Percentiles rank a stretch among this genome's conserved stretches.
Evolutionary conservation across 2,113 vertebrate species (phyloP).

Genomic region (Equus przewalskii): DNA sequence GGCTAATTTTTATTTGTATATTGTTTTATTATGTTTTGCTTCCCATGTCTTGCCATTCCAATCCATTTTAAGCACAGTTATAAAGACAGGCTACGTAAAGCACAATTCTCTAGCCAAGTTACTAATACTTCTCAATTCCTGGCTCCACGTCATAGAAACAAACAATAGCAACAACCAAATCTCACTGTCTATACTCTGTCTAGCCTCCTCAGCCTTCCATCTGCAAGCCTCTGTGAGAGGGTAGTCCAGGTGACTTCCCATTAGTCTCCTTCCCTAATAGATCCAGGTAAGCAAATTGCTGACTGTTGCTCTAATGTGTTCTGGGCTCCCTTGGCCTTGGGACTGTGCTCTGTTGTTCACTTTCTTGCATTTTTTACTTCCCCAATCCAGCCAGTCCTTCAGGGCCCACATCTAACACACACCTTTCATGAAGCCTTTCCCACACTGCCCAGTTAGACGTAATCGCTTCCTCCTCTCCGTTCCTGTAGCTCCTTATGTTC

Average conservation of each 20-base stretch:
- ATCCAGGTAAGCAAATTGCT: background rate
- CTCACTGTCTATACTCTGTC: background rate
- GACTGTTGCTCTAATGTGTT: background rate
- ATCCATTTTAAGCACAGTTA: background rate
- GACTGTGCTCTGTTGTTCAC: background rate
- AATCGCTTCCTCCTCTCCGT: background rate
- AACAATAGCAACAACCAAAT: background rate
- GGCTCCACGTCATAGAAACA: background rate
- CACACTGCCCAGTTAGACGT: background rate
- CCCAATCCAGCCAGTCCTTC: background rate
- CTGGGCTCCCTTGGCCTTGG: background rate
- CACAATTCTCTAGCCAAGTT: background rate
- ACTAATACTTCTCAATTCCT: background rate
- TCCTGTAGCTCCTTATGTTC: background rate
- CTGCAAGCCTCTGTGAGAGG: accelerated
- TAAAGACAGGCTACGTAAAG: background rate
- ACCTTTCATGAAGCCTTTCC: background rate
- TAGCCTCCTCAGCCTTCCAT: background rate
- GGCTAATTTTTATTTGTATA: background rate
- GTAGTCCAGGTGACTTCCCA: background rate
- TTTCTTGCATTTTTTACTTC: background rate
- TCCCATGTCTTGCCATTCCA: background rate
- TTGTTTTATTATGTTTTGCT: background rate
- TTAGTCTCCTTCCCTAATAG: background rate
- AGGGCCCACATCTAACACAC: background rate